Base-by-base conservation (phyloP, 1,140 invertebrate genomes). In the Antheraea mylitta region DNA sequence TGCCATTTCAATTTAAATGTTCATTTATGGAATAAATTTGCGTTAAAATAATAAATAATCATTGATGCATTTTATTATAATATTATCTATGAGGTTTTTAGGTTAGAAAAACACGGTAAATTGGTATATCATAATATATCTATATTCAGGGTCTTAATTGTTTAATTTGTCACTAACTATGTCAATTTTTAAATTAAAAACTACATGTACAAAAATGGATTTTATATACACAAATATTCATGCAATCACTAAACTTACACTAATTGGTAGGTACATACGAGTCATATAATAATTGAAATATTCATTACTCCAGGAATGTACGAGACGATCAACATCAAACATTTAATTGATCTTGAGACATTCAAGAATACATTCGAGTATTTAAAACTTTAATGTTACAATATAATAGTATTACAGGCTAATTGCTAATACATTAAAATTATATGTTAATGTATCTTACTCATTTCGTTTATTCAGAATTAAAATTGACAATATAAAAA, bases 201-300 rank as follows among this genome's bases (percentile, higher is more conserved):
- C 72, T 74, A 74, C 75, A 79, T 79, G 77, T 80, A 80, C 78
- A 76, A 80, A 80, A 78, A 80, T 80, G 76, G 75, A 66, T 79
- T 76, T 77, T 77, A 79, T 81, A 81, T 79, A 76, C 74, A 81
- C 73, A 67, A 81, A 76, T 79, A 74, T 68, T 69, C 75, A 80
- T 77, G 78, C 78, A 80, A 69, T 74, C 60, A 69, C 72, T 77
- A 80, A 70, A 68, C 78, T 79, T 75, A 77, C 62, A 66, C 73
- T 81, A 80, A 72, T 78, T 78, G 76, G 76, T 81, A 81, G 74
- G 72, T 78, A 81, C 70, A 70, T 61, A 61, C 16, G 16, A 53
- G 45, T 53, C 16, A 53, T 72, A 77, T 73, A 73, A 72, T 74
- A 72, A 73, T 74, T 66, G 68, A 70, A 67, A 71, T 64, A 64